Evolutionary conservation across 2,888 invertebrate genomes (phyloP), one percentile per base, ranked within the genome.

Genomic region (Pharmacophagus antenor): DNA sequence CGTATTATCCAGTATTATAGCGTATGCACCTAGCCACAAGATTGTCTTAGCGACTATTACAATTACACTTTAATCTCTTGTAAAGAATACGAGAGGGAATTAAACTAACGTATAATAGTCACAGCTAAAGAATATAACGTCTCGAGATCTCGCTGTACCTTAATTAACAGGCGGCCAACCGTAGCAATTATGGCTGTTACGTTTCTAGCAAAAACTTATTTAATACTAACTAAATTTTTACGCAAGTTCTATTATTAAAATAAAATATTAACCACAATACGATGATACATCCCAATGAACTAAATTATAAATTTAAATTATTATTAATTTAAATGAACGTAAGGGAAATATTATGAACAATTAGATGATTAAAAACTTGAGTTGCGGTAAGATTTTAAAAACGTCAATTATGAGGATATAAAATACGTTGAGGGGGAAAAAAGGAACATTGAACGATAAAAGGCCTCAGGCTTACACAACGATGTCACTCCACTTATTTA

Each of bases 371-470:
- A n/a, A n/a, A n/a, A n/a, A n/a, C n/a, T n/a, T n/a, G n/a, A n/a
- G n/a, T n/a, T n/a, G n/a, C n/a, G n/a, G n/a, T n/a, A n/a, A n/a
- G n/a, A n/a, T n/a, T n/a, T n/a, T n/a, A n/a, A n/a, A n/a, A n/a
- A n/a, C n/a, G n/a, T n/a, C 31, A 47, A 37, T 52, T 22, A 47
- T 18, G 15, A 41, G 15, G 23, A 15, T 17, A 20, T 5, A 23
- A 37, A 41, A 23, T 22, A 31, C 17, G 18, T 20, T n/a, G n/a
- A n/a, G n/a, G n/a, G n/a, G n/a, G 27, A 18, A 49, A 49, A 49
- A 50, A 44, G 44, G 49, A 50, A 31, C 25, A 53, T 17, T 15
- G 49, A 49, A 54, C 22, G 46, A 55, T 60, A 25, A 60, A 59
- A 44, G 21, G 8, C 18, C 18, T 50, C 8, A 15, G 22, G 10